Conservation (phyloP, 2,888 invertebrate species). For the Camptogramma bilineatum region DNA sequence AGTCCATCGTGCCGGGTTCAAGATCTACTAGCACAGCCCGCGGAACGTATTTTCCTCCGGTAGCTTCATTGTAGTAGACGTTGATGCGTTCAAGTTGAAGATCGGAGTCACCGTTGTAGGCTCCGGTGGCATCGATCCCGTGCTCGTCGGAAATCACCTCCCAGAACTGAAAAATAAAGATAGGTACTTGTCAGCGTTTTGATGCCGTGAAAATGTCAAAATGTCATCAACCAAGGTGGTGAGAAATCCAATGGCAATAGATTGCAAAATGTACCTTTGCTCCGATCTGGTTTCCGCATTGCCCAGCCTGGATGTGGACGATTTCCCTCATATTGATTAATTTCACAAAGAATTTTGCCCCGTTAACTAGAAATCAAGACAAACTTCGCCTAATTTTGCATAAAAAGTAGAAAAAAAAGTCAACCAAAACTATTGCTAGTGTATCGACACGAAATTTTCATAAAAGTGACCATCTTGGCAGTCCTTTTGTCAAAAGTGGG, state of each 20-base stretch:
- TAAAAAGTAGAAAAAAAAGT: conserved; percentile 56
- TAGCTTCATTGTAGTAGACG: conserved; percentile 91
- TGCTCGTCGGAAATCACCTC: conserved; percentile 77
- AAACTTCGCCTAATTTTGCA: conserved; percentile 57
- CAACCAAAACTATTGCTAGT: conserved; percentile 51
- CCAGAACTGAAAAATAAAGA: conserved; percentile 68
- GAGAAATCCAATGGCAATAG: conserved; percentile 27
- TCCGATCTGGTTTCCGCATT: conserved; percentile 89
- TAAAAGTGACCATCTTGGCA: conserved; percentile 46
- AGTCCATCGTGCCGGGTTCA: conserved; percentile 86
- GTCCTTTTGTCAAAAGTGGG: conserved; percentile 52
- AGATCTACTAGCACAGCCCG: conserved; percentile 75
- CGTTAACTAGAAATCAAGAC: conserved; percentile 55
- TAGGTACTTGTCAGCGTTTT: background rate
- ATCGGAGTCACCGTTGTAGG: conserved; percentile 88
- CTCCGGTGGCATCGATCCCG: conserved; percentile 71
- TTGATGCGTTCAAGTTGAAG: conserved; percentile 91
- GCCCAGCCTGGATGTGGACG: conserved; percentile 89
- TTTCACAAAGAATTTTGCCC: conserved; percentile 67
- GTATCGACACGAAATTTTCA: conserved; percentile 65
- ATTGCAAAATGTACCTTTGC: conserved; percentile 86
- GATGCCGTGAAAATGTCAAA: background rate
- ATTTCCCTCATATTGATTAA: conserved; percentile 90
- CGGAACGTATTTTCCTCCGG: conserved; percentile 78
- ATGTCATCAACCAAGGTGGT: background rate